Conservation (phyloP, 2,888 invertebrate species). For the Lochmaea capreae region DNA sequence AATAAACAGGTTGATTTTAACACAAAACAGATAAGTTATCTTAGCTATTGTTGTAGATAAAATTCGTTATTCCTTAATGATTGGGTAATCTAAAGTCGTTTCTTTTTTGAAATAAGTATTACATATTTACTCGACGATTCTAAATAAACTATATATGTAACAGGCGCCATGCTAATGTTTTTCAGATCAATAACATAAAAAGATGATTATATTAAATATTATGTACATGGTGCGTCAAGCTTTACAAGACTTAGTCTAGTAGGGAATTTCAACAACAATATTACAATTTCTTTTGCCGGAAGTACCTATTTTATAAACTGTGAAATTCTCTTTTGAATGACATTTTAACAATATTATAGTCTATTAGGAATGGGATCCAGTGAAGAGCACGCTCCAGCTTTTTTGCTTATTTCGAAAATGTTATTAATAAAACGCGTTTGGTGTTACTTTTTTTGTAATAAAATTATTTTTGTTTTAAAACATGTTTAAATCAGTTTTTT, state of each 20-base stretch:
- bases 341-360: too few species aligned
- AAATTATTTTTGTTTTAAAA: too few species aligned
- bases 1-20: conserved; percentile 17
- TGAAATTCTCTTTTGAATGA: too few species aligned
- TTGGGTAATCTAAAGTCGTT: conserved; percentile 23
- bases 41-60: conserved; percentile 40
- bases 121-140: conserved; percentile 16
- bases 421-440: too few species aligned
- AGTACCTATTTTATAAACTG: too few species aligned
- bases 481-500: too few species aligned
- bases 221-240: not conserved
- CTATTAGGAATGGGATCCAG: too few species aligned
- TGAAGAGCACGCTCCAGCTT: too few species aligned
- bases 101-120: conserved; percentile 18
- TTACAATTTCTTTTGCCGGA: too few species aligned
- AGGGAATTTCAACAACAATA: too few species aligned
- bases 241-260: not conserved
- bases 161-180: conserved; percentile 17
- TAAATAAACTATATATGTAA: conserved; percentile 11
- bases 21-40: conserved; percentile 34
- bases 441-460: too few species aligned
- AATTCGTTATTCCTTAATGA: conserved; percentile 36
- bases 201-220: not conserved
- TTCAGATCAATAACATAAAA: conserved; percentile 13
- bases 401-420: too few species aligned